Conservation (phyloP, 2,797 vertebrate species). For the Natrix natrix region DNA sequence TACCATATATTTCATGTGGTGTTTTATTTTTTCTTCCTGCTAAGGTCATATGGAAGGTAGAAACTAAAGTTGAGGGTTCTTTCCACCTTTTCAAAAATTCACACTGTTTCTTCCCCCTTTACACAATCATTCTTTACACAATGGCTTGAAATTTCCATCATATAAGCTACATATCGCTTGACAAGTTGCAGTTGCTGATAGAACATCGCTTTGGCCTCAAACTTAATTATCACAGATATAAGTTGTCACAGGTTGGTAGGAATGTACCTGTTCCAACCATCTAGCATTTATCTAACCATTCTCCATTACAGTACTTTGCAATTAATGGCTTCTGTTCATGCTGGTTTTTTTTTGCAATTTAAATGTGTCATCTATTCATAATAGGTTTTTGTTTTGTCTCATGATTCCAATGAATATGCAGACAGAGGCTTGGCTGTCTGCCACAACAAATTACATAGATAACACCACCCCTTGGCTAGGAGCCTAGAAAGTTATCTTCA, state of each 20-base stretch:
- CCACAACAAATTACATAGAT: no score
- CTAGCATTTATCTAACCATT: neutral
- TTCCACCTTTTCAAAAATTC: neutral
- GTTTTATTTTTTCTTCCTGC: neutral
- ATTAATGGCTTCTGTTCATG: slow-evolving; percentile 12
- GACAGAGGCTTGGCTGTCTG: no score
- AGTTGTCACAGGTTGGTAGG: neutral
- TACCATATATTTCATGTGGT: neutral
- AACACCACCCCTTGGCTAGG: no score
- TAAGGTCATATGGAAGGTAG: neutral
- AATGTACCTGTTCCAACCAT: neutral
- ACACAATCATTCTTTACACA: neutral
- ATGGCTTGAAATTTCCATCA: neutral
- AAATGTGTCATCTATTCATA: slow-evolving; percentile 50
- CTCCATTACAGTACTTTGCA: neutral
- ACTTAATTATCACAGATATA: neutral
- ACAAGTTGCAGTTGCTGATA: neutral
- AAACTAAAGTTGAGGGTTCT: neutral
- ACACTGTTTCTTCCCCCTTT: neutral
- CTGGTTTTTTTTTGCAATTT: slow-evolving; percentile 8
- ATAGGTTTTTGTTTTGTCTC: slow-evolving; percentile 36
- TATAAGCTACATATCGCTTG: neutral
- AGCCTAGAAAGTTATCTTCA: no score
- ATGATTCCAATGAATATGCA: no score
- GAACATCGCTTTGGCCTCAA: neutral